Percentiles rank a stretch among this genome's conserved stretches.
Evolutionary conservation across 2,888 invertebrate species (phyloP).

Genomic region (Scaptomyza reducta): DNA sequence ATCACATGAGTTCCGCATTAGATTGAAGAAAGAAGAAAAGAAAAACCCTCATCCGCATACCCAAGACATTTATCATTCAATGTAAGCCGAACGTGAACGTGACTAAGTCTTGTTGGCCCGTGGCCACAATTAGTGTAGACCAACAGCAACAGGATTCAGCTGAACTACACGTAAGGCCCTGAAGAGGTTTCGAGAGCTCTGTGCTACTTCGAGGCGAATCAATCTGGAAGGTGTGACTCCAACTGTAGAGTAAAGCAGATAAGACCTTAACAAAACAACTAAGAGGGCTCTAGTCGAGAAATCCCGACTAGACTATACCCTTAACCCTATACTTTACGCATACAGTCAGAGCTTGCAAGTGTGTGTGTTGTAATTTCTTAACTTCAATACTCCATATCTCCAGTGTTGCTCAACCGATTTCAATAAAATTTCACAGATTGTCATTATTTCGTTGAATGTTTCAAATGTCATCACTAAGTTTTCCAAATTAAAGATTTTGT

Average conservation of each 20-base stretch:
- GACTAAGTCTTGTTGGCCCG: conserved; percentile 52
- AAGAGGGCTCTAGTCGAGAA: no score
- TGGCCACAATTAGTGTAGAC: conserved; percentile 39
- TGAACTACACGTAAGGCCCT: conserved; percentile 7
- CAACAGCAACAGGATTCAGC: conserved; percentile 20
- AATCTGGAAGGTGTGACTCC: neutral
- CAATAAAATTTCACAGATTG: no score
- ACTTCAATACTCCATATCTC: no score
- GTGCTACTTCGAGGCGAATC: neutral
- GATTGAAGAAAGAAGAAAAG: conserved; percentile 24
- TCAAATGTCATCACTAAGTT: no score
- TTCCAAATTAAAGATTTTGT: no score
- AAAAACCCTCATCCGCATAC: neutral
- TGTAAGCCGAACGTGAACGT: conserved; percentile 32
- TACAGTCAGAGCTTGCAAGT: no score
- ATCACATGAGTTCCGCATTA: conserved; percentile 29
- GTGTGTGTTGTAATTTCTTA: no score
- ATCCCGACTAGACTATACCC: no score
- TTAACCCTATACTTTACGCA: no score
- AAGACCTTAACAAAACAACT: neutral
- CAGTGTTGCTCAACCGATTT: no score
- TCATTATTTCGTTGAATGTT: no score
- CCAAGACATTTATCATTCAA: conserved; percentile 4
- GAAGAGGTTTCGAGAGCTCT: no score
- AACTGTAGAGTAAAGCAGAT: neutral